Evolutionary conservation across 2,888 invertebrate species (phyloP).

Genomic region (Pegoplata infirma): DNA sequence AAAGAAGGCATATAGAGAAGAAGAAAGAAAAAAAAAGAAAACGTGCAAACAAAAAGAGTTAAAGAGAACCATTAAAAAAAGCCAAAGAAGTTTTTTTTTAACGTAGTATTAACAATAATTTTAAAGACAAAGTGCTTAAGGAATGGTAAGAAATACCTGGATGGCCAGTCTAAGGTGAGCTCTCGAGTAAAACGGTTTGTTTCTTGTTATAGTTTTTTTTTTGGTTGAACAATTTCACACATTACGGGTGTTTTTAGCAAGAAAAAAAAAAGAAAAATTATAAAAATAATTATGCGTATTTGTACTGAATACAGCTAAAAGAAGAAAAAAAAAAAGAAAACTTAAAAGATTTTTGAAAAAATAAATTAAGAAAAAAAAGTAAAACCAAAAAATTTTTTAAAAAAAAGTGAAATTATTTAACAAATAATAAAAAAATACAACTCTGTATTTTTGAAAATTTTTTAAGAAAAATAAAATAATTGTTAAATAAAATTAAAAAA

Average conservation of each 20-base stretch:
- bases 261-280: background rate
- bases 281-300: constrained; percentile 14
- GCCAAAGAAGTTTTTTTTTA: constrained; percentile 54
- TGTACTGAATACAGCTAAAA: background rate
- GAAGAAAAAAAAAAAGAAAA: constrained; percentile 12
- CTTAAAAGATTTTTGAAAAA: constrained; percentile 14
- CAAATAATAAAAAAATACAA: background rate
- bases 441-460: background rate
- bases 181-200: constrained; percentile 75
- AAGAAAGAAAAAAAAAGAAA: constrained; percentile 46
- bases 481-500: constrained; percentile 6
- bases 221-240: constrained; percentile 14
- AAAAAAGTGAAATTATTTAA: constrained; percentile 3
- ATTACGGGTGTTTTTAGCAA: constrained; percentile 16
- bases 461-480: constrained; percentile 1
- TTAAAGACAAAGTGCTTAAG: constrained; percentile 72
- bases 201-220: constrained; percentile 50
- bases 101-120: constrained; percentile 33
- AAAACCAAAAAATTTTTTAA: background rate
- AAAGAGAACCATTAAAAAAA: constrained; percentile 48
- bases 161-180: constrained; percentile 76
- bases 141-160: constrained; percentile 75
- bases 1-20: constrained; percentile 50
- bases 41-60: constrained; percentile 44
- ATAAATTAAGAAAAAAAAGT: constrained; percentile 6